Evolutionary conservation across 2,888 invertebrate genomes (phyloP).

Genomic region (Vanessa cardui): DNA sequence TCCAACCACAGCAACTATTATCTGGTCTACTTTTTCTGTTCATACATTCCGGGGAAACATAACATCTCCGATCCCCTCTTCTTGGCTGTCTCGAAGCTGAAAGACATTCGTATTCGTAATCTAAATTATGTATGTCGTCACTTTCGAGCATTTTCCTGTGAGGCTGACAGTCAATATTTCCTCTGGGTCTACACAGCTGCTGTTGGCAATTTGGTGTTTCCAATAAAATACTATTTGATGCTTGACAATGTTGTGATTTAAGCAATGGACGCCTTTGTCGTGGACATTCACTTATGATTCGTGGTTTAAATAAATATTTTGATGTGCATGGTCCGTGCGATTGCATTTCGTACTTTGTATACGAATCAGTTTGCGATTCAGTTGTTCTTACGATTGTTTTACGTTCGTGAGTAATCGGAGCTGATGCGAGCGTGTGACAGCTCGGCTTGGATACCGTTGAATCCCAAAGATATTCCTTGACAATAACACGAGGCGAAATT

Average conservation of each 20-base stretch:
- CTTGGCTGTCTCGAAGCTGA: not conserved
- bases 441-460: conserved; percentile 36
- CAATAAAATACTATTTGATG: not conserved
- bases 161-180: no score
- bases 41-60: conserved; percentile 5
- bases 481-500: conserved; percentile 48
- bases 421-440: conserved; percentile 12
- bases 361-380: conserved; percentile 11
- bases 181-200: no score
- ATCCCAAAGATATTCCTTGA: conserved; percentile 60
- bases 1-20: conserved; percentile 25
- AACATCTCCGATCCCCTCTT: not conserved
- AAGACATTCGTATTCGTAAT: not conserved
- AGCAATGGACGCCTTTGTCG: not conserved
- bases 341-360: not conserved
- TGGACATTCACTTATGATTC: not conserved
- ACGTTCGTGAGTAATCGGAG: not conserved
- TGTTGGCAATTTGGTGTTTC: not conserved
- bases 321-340: not conserved
- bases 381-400: not conserved
- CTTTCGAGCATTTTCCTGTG: not conserved
- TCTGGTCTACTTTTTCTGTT: conserved; percentile 6
- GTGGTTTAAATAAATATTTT: not conserved
- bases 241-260: not conserved
- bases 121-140: not conserved